phyloP scores from a whole-genome alignment of 2,797 vertebrate genomes.

The Oryzias dopingdopingensis region DNA sequence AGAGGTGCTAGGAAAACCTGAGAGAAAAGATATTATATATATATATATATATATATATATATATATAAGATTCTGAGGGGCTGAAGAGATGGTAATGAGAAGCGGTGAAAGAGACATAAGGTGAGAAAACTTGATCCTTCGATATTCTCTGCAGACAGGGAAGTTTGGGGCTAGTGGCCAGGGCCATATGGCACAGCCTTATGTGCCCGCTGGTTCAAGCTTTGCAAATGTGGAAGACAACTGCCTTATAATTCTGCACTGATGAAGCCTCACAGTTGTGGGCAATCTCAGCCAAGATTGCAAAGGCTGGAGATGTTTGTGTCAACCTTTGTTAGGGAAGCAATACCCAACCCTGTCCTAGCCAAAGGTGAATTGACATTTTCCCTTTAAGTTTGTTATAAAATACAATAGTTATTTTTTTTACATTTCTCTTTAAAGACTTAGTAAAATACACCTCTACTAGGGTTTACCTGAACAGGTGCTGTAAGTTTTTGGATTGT shows the following conservation, averaged over 20 bases:
- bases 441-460: too few relatives aligned
- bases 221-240: slow-evolving; percentile 32
- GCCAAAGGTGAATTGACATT: too few relatives aligned
- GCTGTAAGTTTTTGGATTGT: too few relatives aligned
- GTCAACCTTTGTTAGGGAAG: too few relatives aligned
- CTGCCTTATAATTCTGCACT: slow-evolving; percentile 37
- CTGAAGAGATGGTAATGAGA: slow-evolving; percentile 28
- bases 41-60: slow-evolving; percentile 1
- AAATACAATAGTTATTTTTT: too few relatives aligned
- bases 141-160: slow-evolving; percentile 49
- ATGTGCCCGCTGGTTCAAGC: slow-evolving; percentile 59
- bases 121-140: slow-evolving; percentile 53
- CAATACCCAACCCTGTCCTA: too few relatives aligned
- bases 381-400: too few relatives aligned
- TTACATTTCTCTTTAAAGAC: too few relatives aligned
- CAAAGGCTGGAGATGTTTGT: background rate
- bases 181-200: slow-evolving; percentile 68
- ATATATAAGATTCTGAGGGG: slow-evolving; percentile 1
- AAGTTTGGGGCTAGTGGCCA: slow-evolving; percentile 30
- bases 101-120: slow-evolving; percentile 44
- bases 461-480: too few relatives aligned
- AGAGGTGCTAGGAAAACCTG: background rate
- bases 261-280: slow-evolving; percentile 39
- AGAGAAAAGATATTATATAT: slow-evolving; percentile 2
- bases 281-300: slow-evolving; percentile 8